A percentile compares a stretch with the other conserved stretches of the same genome.
Conservation (phyloP, 2,888 invertebrate genomes). For the Idaea aversata region DNA sequence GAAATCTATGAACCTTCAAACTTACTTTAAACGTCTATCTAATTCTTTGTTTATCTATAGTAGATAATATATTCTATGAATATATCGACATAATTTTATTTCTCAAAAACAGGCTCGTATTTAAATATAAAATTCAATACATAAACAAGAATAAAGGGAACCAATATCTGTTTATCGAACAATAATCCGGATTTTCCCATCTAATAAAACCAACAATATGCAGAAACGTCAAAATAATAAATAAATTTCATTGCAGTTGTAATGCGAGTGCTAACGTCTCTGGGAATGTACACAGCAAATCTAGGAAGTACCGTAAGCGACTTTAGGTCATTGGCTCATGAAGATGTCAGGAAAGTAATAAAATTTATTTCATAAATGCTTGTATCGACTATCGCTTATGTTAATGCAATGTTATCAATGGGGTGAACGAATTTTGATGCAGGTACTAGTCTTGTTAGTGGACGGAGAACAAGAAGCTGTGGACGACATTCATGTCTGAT, state of each 20-base stretch:
- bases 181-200: constrained; percentile 1
- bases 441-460: constrained; percentile 11
- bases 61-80: background rate
- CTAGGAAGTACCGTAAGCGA: constrained; percentile 65
- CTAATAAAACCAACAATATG: background rate
- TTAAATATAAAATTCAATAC: background rate
- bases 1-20: too few species aligned
- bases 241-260: background rate
- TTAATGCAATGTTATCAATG: constrained; percentile 36
- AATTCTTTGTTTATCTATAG: background rate
- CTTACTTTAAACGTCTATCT: background rate
- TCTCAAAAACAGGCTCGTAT: background rate
- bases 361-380: constrained; percentile 51
- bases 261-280: constrained; percentile 16
- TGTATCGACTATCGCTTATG: constrained; percentile 44
- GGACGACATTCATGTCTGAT: background rate
- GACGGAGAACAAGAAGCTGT: background rate
- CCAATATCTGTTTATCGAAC: background rate
- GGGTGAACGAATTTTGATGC: constrained; percentile 25
- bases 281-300: constrained; percentile 51
- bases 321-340: constrained; percentile 69
- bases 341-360: constrained; percentile 64
- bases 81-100: background rate
- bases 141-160: background rate
- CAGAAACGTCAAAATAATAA: background rate